phyloP scores from a whole-genome alignment of 2,113 vertebrate genomes.

The Semnopithecus entellus region DNA sequence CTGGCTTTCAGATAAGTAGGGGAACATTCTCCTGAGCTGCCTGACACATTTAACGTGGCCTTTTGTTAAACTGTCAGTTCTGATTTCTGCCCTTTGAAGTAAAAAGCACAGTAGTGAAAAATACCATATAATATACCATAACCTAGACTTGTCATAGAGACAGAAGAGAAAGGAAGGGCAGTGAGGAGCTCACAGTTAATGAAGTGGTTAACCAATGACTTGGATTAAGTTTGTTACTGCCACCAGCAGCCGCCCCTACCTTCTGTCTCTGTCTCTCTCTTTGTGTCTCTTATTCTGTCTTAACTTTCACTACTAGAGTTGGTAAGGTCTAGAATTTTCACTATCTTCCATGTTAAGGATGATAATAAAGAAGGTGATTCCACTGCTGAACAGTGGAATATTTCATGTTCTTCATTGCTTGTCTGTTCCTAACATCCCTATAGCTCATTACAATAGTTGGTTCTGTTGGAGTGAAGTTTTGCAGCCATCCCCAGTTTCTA shows the following conservation, averaged over 20 bases:
- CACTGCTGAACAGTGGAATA: rapidly evolving
- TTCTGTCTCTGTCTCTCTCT: not conserved
- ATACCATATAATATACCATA: slow-evolving; percentile 67
- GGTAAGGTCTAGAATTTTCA: not conserved
- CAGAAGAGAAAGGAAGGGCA: slow-evolving; percentile 25
- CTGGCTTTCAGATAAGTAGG: not conserved
- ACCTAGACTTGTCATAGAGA: slow-evolving; percentile 67
- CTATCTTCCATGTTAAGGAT: not conserved
- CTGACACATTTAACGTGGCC: not conserved
- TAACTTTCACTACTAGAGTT: not conserved
- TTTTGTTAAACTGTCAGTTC: slow-evolving; percentile 74
- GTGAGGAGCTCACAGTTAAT: not conserved
- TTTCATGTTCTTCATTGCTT: not conserved
- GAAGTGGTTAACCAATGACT: not conserved
- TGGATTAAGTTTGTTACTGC: not conserved
- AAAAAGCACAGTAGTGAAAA: slow-evolving; percentile 77
- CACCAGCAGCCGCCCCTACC: rapidly evolving
- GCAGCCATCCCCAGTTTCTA: not conserved
- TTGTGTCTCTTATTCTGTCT: not conserved
- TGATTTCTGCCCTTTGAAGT: slow-evolving; percentile 75
- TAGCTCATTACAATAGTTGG: rapidly evolving
- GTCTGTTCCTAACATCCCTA: not conserved
- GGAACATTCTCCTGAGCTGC: not conserved
- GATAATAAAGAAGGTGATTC: too few species aligned
- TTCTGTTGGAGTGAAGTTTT: not conserved